phyloP scores from a whole-genome alignment of 2,888 invertebrate species.

The Orthosia cruda region DNA sequence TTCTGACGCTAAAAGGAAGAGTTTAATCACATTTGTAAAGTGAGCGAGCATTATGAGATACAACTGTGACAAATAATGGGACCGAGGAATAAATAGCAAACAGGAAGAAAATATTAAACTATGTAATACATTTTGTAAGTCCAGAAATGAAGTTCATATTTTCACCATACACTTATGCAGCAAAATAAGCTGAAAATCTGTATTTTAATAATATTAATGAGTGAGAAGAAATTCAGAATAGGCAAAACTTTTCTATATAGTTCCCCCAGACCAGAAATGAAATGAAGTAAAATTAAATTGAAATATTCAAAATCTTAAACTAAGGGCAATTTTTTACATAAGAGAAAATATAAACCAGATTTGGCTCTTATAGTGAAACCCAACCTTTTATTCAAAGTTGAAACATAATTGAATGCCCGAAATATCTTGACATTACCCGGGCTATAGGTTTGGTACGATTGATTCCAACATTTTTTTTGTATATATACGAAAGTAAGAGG shows the following conservation, averaged over 20 bases:
- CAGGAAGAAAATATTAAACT: constrained; percentile 25
- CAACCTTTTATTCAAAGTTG: not conserved
- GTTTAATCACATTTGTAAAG: constrained; percentile 49
- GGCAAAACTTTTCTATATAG: not conserved
- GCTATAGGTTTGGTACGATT: not conserved
- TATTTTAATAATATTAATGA: not conserved
- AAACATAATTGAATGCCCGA: not conserved
- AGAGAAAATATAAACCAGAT: not conserved
- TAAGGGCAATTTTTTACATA: not conserved
- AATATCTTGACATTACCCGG: constrained; percentile 1
- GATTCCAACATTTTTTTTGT: not conserved
- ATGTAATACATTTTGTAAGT: constrained; percentile 7
- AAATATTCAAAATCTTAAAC: not conserved
- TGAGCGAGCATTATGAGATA: constrained; percentile 28
- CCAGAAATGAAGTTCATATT: not conserved
- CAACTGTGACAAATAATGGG: constrained; percentile 48
- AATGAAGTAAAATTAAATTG: not conserved
- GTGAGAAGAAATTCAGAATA: not conserved
- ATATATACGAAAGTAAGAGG: constrained; percentile 61
- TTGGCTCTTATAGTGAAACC: not conserved
- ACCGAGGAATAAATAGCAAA: constrained; percentile 32
- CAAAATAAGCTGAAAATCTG: not conserved
- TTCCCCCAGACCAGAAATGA: not conserved
- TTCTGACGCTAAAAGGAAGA: constrained; percentile 49
- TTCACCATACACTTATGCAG: not conserved